These are phyloP conservation scores for Spinus olivaceus DNA, from an alignment of 2,797 vertebrate species.

Conservation along the genomic window DNA sequence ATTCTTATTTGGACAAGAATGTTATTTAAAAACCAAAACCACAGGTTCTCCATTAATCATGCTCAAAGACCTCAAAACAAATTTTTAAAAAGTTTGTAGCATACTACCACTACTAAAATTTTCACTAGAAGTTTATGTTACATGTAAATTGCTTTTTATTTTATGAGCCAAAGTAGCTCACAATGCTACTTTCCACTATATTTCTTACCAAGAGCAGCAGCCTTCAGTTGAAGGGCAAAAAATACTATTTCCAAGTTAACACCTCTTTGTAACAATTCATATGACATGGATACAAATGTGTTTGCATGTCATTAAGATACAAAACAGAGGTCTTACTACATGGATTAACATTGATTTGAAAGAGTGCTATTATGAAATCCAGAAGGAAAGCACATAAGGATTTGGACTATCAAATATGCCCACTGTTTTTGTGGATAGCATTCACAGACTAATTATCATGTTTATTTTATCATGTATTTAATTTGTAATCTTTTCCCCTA, in stretches of 20 bases:
- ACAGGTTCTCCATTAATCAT: background rate
- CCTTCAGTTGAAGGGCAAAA: background rate
- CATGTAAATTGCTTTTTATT: background rate
- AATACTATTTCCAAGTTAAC: background rate
- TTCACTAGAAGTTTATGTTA: background rate
- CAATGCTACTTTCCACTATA: background rate
- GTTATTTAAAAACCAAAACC: background rate
- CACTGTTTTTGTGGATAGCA: background rate
- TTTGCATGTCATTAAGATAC: background rate
- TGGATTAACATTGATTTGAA: background rate
- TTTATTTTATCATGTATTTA: background rate
- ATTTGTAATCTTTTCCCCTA: background rate
- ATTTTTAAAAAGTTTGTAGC: background rate
- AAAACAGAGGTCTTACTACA: background rate
- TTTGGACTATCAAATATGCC: background rate
- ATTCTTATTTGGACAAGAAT: background rate
- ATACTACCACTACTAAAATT: background rate
- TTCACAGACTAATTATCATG: background rate
- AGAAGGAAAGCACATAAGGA: background rate
- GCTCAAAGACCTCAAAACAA: background rate
- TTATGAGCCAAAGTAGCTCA: background rate
- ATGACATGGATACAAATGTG: background rate
- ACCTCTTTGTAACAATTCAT: background rate
- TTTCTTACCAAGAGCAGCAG: background rate
- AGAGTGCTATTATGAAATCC: background rate